A percentile compares a stretch with the other conserved stretches of the same genome.
These are phyloP conservation scores for Eueremaeus valkanovi DNA, from an alignment of 2,888 invertebrate genomes.

Conservation along the genomic window DNA sequence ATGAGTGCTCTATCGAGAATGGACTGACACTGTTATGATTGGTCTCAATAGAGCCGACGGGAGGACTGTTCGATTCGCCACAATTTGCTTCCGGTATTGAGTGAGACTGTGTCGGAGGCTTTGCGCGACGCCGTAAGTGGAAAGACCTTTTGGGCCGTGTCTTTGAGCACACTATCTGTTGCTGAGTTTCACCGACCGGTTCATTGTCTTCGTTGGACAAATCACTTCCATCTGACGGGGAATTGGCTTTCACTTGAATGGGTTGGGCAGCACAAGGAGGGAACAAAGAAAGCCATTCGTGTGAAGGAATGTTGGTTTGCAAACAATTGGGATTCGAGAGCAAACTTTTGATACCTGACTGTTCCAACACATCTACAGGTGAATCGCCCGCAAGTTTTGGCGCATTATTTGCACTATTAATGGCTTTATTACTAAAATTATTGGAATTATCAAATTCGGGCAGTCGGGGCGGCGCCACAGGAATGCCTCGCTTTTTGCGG, in stretches of 20 bases:
- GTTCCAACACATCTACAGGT: constrained; percentile 27
- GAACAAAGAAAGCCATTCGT: constrained; percentile 13
- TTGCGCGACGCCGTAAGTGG: constrained; percentile 43
- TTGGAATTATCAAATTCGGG: constrained; percentile 58
- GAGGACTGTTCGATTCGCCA: constrained; percentile 36
- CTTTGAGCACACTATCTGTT: constrained; percentile 47
- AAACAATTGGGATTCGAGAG: constrained; percentile 20
- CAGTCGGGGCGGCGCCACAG: constrained; percentile 78
- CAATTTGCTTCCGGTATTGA: constrained; percentile 35
- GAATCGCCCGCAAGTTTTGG: constrained; percentile 7
- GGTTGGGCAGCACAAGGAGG: not conserved
- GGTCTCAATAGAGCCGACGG: constrained; percentile 20
- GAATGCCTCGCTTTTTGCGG: constrained; percentile 70
- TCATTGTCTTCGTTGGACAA: constrained; percentile 54
- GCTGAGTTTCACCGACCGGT: constrained; percentile 47
- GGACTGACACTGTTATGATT: constrained; percentile 31
- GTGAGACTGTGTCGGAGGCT: constrained; percentile 37
- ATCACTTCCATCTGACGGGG: constrained; percentile 54
- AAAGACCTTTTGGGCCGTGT: constrained; percentile 54
- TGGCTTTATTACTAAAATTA: constrained; percentile 19
- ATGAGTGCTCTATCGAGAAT: constrained; percentile 30
- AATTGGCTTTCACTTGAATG: constrained; percentile 47
- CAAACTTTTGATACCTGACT: constrained; percentile 28
- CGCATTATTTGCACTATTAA: constrained; percentile 4
- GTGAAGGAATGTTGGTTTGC: not conserved